These are phyloP conservation scores for Drosophila barbarae DNA, from an alignment of 2,888 invertebrate genomes.

Conservation along the genomic window DNA sequence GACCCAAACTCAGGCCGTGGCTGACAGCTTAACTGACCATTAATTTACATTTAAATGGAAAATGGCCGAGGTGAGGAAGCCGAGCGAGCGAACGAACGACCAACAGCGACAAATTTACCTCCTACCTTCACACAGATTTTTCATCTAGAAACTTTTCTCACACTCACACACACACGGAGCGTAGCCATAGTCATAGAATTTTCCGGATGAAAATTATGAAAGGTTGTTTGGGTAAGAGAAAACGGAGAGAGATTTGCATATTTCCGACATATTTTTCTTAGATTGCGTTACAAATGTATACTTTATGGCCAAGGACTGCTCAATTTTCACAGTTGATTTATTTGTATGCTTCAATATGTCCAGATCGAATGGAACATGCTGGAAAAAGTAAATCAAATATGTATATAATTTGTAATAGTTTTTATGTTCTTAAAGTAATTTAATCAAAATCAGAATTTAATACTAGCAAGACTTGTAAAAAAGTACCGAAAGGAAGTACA, in stretches of 20 bases:
- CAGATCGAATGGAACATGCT: background rate
- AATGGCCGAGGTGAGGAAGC: constrained; percentile 24
- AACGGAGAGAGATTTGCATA: constrained; percentile 61
- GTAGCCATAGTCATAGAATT: constrained; percentile 16
- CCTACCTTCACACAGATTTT: constrained; percentile 37
- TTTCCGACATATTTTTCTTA: constrained; percentile 64
- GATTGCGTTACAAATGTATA: constrained; percentile 40
- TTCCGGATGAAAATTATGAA: constrained; percentile 17
- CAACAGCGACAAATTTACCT: constrained; percentile 55
- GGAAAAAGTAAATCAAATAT: background rate
- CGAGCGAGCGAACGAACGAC: constrained; percentile 10
- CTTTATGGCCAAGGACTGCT: constrained; percentile 29
- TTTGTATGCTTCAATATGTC: constrained; percentile 27
- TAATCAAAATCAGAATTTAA: background rate
- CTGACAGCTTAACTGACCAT: constrained; percentile 75
- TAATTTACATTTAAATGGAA: constrained; percentile 71
- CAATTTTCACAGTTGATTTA: constrained; percentile 67
- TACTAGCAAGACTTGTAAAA: background rate
- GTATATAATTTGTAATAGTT: background rate
- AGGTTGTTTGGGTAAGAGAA: constrained; percentile 13
- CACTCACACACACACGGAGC: constrained; percentile 11
- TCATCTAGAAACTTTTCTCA: constrained; percentile 35
- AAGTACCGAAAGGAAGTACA: background rate
- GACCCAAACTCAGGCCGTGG: constrained; percentile 34
- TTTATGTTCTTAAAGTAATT: background rate